Evolutionary conservation across 2,888 invertebrate species (phyloP), one percentile per base, ranked within the genome.

Genomic region (Drosophila lutescens): DNA sequence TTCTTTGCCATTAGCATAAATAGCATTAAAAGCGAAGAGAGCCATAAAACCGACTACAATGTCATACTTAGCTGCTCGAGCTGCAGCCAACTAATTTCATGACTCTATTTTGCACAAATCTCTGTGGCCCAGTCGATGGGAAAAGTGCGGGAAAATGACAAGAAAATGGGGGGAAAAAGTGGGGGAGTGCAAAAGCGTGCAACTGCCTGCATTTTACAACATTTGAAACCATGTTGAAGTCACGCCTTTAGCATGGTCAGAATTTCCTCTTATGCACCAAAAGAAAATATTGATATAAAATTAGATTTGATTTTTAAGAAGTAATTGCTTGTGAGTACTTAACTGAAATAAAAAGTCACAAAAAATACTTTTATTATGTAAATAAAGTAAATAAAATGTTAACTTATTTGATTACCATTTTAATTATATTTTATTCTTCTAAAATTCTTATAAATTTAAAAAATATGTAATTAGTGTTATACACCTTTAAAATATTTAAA

Each of bases 71-170:
- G 41, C 43, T 47, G 74, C 76, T 53, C 69, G 17, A 50, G 58
- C 58, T 46, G 74, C 57, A 43, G 47, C 76, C 50, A 53, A 53
- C 55, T 88, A 84, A 80, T 83, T 88, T 78, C 69, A 84, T 72
- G 86, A 63, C 85, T 80, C 71, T 76, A 86, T 82, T 70, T 83
- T 74, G 69, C 80, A 72, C 69, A 83, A 86, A 83, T 74, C 78
- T 55, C 34, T 58, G 61, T 69, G 73, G 73, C 62, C 17, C 51
- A 36, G 15, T 17, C 20, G 32, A 34, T 43, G 46, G 40, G 57
- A 34, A 61, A 40, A 26, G 12, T 43, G 56, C 12, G 40, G 66
- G 34, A 70, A 40, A 20, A 32, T 49, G 54, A 20, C 17, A 17
- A 17, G 30, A 55, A 51, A 51, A 23, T 23, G 32, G 23, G n/a